A percentile compares a stretch with the other conserved stretches of the same genome.
phyloP scores from a whole-genome alignment of 2,888 invertebrate genomes.

The Mechanitis mazaeus region DNA sequence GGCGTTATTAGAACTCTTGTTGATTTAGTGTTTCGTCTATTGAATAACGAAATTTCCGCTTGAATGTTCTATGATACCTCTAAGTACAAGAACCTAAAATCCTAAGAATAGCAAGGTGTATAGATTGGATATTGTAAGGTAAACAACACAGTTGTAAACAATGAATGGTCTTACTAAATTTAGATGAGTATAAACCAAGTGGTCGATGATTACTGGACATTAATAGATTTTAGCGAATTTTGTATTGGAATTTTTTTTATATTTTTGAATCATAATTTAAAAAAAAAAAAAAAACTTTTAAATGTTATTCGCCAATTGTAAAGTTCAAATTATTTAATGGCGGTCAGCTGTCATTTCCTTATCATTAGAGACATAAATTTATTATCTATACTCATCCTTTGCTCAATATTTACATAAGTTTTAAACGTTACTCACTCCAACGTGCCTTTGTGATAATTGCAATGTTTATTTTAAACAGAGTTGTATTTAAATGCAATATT shows the following conservation, averaged over 20 bases:
- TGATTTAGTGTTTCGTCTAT: too few relatives aligned
- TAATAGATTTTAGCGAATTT: constrained; percentile 16
- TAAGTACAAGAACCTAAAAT: too few relatives aligned
- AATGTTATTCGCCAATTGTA: too few relatives aligned
- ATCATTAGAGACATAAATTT: neutral
- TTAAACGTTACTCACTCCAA: constrained; percentile 25
- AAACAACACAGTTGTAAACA: constrained; percentile 20
- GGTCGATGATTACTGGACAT: constrained; percentile 22
- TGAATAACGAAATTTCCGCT: too few relatives aligned
- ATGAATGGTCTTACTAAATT: constrained; percentile 22
- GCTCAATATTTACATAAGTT: constrained; percentile 29
- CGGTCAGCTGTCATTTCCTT: too few relatives aligned
- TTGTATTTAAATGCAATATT: too few relatives aligned
- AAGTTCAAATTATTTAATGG: too few relatives aligned
- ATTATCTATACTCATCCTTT: constrained; percentile 11
- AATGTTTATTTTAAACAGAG: neutral
- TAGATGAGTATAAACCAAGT: constrained; percentile 20
- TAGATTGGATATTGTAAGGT: neutral
- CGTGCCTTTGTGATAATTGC: neutral
- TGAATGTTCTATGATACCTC: too few relatives aligned
- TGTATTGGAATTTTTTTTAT: constrained; percentile 6
- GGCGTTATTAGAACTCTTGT: too few relatives aligned
- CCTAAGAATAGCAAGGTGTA: neutral
- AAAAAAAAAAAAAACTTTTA: too few relatives aligned
- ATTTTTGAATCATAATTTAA: too few relatives aligned